These are phyloP conservation scores for Drosophila varians DNA, from an alignment of 1,140 invertebrate species.

Conservation along the genomic window DNA sequence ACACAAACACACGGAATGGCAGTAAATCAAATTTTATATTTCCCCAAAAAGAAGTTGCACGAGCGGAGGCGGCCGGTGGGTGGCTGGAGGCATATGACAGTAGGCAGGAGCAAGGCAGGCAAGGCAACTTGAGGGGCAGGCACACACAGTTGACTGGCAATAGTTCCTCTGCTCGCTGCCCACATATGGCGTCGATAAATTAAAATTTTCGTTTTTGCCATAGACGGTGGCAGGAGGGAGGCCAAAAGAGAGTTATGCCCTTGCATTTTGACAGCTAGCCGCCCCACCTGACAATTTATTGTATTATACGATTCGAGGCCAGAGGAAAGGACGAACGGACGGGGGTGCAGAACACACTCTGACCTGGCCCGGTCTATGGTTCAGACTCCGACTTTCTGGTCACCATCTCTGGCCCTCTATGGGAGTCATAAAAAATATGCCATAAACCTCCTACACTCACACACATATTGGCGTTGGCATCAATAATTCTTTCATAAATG, in stretches of 20 bases:
- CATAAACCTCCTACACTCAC: slow-evolving; percentile 54
- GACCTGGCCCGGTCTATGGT: slow-evolving; percentile 46
- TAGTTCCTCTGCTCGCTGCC: slow-evolving; percentile 73
- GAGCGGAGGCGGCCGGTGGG: slow-evolving; percentile 8
- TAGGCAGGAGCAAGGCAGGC: not conserved
- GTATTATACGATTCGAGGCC: slow-evolving; percentile 64
- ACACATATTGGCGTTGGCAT: slow-evolving; percentile 64
- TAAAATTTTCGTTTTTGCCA: slow-evolving; percentile 75
- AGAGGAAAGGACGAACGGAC: not conserved
- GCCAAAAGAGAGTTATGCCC: slow-evolving; percentile 54
- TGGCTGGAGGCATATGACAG: not conserved
- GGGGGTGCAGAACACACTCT: slow-evolving; percentile 10
- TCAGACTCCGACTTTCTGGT: slow-evolving; percentile 37
- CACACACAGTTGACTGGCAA: slow-evolving; percentile 30
- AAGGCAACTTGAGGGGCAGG: slow-evolving; percentile 35
- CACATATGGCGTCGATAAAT: slow-evolving; percentile 83
- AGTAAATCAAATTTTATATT: slow-evolving; percentile 83
- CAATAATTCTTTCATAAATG: slow-evolving; percentile 83
- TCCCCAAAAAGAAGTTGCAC: slow-evolving; percentile 69
- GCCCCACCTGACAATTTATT: slow-evolving; percentile 78
- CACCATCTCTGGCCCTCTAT: slow-evolving; percentile 25
- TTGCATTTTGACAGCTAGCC: slow-evolving; percentile 74
- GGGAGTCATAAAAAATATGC: slow-evolving; percentile 75
- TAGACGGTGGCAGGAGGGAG: slow-evolving; percentile 1
- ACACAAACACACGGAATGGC: slow-evolving; percentile 44